A percentile compares a stretch with the other conserved stretches of the same genome.
These are phyloP conservation scores for Orthosia gracilis DNA, from an alignment of 2,888 invertebrate genomes.

Conservation along the genomic window DNA sequence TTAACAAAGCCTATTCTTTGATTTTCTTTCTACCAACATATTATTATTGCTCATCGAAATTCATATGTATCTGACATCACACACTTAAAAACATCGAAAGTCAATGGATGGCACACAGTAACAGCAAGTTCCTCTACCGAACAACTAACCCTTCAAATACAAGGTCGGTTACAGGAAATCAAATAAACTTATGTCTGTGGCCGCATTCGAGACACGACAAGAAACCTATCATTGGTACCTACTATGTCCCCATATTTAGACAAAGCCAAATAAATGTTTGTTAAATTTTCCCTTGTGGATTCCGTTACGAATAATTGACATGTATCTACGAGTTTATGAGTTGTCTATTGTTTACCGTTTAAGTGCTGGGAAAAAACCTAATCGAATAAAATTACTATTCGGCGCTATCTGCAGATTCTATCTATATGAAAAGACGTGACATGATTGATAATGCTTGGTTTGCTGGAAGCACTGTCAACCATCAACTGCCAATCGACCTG, in stretches of 20 bases:
- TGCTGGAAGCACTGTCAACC: background rate
- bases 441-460: slow-evolving; percentile 18
- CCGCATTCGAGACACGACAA: slow-evolving; percentile 7
- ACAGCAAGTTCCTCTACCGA: background rate
- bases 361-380: slow-evolving; percentile 36
- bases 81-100: no score
- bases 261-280: slow-evolving; percentile 40
- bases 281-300: slow-evolving; percentile 18
- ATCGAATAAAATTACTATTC: slow-evolving; percentile 19
- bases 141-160: slow-evolving; percentile 16
- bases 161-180: slow-evolving; percentile 26
- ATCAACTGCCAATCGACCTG: background rate
- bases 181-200: slow-evolving; percentile 7
- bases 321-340: slow-evolving; percentile 6
- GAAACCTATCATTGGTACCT: slow-evolving; percentile 9
- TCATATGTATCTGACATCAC: background rate
- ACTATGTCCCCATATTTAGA: slow-evolving; percentile 6
- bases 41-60: background rate
- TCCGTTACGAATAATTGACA: slow-evolving; percentile 23
- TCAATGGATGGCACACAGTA: background rate
- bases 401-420: slow-evolving; percentile 39
- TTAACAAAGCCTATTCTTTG: background rate
- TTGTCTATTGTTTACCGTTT: slow-evolving; percentile 23
- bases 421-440: slow-evolving; percentile 1
- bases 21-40: background rate